phyloP scores from a whole-genome alignment of 2,888 invertebrate species.

The Drosophila borborema region DNA sequence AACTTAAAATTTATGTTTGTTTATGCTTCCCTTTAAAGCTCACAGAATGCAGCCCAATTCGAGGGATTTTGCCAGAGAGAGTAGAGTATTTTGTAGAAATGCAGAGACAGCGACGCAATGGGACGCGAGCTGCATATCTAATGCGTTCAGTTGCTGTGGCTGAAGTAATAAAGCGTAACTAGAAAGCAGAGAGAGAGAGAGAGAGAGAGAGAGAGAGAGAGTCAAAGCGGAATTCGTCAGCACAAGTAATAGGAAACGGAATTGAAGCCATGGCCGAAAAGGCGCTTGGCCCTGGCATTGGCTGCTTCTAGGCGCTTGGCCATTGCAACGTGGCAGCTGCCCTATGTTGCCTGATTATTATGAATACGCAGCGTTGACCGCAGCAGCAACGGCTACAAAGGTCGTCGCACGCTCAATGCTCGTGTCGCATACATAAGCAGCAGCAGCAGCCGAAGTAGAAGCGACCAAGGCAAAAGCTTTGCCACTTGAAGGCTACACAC shows the following conservation, averaged over 20 bases:
- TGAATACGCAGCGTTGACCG: slow-evolving; percentile 73
- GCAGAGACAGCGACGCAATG: slow-evolving; percentile 37
- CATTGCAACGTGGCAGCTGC: slow-evolving; percentile 22
- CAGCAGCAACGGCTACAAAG: slow-evolving; percentile 40
- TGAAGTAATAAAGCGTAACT: slow-evolving; percentile 75
- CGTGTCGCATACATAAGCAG: slow-evolving; percentile 74
- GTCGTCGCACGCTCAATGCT: slow-evolving; percentile 62
- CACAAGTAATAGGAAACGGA: slow-evolving; percentile 63
- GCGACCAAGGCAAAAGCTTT: neutral
- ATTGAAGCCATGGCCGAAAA: slow-evolving; percentile 47
- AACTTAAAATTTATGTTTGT: neutral
- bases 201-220: neutral
- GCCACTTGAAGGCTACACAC: slow-evolving; percentile 57
- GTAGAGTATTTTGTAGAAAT: slow-evolving; percentile 10
- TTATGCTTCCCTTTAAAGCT: neutral
- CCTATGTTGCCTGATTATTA: slow-evolving; percentile 64
- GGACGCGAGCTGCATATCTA: slow-evolving; percentile 69
- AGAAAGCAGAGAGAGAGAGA: slow-evolving; percentile 16
- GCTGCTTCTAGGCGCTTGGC: slow-evolving; percentile 30
- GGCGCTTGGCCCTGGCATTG: slow-evolving; percentile 30
- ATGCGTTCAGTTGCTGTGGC: slow-evolving; percentile 50
- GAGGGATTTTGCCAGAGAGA: no score
- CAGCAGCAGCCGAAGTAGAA: neutral
- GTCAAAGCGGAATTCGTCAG: slow-evolving; percentile 74
- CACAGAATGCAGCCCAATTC: neutral